Conservation (phyloP, 2,113 vertebrate species). For the Podarcis muralis region DNA sequence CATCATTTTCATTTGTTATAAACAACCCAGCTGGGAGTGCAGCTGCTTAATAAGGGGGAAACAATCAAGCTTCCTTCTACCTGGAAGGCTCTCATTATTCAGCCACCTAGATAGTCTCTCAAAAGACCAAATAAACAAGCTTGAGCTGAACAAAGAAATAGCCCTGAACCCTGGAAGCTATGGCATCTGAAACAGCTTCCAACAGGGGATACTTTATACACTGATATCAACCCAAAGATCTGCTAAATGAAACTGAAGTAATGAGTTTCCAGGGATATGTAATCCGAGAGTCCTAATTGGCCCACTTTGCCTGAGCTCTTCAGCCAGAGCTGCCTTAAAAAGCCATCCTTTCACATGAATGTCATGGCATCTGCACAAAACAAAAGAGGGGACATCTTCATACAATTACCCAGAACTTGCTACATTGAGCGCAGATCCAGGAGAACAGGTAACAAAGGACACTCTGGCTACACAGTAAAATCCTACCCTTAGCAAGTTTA, state of each 20-base stretch:
- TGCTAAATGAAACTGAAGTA: conserved; percentile 46
- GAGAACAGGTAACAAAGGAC: conserved; percentile 20
- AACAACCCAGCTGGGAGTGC: conserved; percentile 77
- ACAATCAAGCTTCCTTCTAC: conserved; percentile 63
- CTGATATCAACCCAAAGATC: conserved; percentile 30
- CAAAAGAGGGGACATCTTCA: conserved; percentile 4
- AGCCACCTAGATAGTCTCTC: conserved; percentile 55
- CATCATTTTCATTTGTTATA: conserved; percentile 74
- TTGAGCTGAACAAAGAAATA: conserved; percentile 35
- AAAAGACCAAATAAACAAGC: conserved; percentile 45
- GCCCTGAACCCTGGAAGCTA: neutral
- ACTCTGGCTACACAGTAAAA: neutral
- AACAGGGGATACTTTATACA: conserved; percentile 28
- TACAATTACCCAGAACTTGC: neutral
- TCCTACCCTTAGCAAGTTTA: neutral
- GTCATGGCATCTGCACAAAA: conserved; percentile 7
- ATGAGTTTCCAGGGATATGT: conserved; percentile 15
- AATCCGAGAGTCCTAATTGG: conserved; percentile 43
- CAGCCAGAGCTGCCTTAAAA: conserved; percentile 11
- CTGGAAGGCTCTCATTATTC: conserved; percentile 73
- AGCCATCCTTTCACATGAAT: conserved; percentile 16
- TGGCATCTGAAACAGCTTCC: conserved; percentile 33
- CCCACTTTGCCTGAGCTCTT: conserved; percentile 22
- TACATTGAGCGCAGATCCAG: conserved; percentile 27
- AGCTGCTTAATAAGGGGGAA: conserved; percentile 73